These are phyloP conservation scores for Mus musculus DNA, from an alignment of 2,113 vertebrate species.

Conservation along the genomic window GRCm39 chr12:68913001-68913500, in stretches of 20 bases:
- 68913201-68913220: neutral
- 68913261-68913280: neutral
- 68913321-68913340: neutral
- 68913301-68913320: neutral
- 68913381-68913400: neutral
- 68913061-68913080: neutral
- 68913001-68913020: neutral
- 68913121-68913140: neutral
- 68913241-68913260: neutral
- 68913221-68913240: neutral
- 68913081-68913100: neutral
- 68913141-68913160: neutral
- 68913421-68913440: neutral
- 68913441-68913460: neutral
- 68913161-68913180: neutral
- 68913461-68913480: neutral
- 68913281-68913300: neutral
- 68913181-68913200: neutral
- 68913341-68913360: neutral
- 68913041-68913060: neutral
- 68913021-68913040: neutral
- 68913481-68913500: neutral
- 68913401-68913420: no score
- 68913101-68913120: conserved; percentile 14
- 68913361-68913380: neutral